These are phyloP conservation scores for Notodonta dromedarius DNA, from an alignment of 2,888 invertebrate genomes.

Conservation along the genomic window DNA sequence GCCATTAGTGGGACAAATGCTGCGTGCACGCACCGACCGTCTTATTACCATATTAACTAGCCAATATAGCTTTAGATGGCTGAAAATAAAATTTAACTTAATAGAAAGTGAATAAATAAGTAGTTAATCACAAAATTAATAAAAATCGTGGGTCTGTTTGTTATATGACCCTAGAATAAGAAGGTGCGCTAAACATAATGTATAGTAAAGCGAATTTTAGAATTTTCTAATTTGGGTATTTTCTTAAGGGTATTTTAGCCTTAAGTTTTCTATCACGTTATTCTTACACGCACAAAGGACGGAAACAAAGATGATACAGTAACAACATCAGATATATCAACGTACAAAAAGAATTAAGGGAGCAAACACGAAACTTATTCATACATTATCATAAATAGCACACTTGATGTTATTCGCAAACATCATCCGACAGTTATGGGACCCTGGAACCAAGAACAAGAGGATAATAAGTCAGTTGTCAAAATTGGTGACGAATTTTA, in stretches of 20 bases:
- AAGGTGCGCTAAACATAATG: no score
- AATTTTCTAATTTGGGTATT: no score
- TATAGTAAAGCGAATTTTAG: no score
- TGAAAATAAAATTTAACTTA: background rate
- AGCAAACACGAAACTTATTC: no score
- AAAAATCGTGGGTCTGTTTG: no score
- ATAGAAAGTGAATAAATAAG: background rate
- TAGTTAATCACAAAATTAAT: background rate
- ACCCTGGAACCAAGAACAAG: conserved; percentile 27
- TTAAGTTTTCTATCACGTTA: no score
- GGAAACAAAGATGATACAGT: no score
- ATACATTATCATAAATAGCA: background rate
- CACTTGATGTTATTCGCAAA: background rate
- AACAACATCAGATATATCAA: no score
- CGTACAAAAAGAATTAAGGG: no score
- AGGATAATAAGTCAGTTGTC: conserved; percentile 25
- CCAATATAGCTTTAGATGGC: conserved; percentile 25
- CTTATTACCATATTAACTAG: conserved; percentile 50
- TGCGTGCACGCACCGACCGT: conserved; percentile 40
- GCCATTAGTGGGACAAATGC: conserved; percentile 52
- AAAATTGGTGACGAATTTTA: conserved; percentile 31
- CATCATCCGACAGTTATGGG: background rate
- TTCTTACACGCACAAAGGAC: no score
- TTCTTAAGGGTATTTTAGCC: no score
- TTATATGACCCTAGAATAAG: no score